These are phyloP conservation scores for Anarrhichthys ocellatus DNA, from an alignment of 2,113 vertebrate genomes.

Conservation along the genomic window DNA sequence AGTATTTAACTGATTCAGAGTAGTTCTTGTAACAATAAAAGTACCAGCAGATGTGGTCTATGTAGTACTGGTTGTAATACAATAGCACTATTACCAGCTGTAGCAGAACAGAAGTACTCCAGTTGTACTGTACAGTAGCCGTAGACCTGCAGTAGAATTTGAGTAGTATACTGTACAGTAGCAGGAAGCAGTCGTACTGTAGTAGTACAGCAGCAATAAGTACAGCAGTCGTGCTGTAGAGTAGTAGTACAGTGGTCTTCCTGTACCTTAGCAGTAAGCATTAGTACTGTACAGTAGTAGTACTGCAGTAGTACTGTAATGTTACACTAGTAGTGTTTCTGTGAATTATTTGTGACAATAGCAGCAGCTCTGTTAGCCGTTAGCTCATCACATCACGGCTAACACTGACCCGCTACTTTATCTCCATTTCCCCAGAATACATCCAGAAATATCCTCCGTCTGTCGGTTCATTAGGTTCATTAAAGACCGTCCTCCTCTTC, in stretches of 20 bases:
- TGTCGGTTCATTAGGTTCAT: background rate
- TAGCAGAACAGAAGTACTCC: background rate
- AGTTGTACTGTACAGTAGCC: background rate
- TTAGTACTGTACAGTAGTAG: background rate
- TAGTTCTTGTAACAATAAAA: no score
- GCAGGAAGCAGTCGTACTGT: background rate
- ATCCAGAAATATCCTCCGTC: accelerated
- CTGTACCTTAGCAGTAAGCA: background rate
- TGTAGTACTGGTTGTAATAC: background rate
- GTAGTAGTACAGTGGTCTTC: background rate
- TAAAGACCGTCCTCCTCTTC: background rate
- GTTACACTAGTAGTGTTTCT: background rate
- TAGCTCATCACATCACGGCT: conserved; percentile 2
- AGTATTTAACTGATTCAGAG: no score
- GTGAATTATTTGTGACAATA: conserved; percentile 5
- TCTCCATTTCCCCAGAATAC: background rate
- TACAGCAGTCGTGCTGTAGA: background rate
- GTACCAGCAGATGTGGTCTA: background rate
- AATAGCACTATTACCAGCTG: background rate
- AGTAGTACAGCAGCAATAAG: background rate
- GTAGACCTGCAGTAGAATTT: background rate
- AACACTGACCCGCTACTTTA: background rate
- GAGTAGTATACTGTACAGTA: background rate
- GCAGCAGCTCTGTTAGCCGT: background rate
- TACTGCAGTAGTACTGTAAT: background rate